Conservation (phyloP, 2,888 invertebrate species). For the Hylaea fasciaria region DNA sequence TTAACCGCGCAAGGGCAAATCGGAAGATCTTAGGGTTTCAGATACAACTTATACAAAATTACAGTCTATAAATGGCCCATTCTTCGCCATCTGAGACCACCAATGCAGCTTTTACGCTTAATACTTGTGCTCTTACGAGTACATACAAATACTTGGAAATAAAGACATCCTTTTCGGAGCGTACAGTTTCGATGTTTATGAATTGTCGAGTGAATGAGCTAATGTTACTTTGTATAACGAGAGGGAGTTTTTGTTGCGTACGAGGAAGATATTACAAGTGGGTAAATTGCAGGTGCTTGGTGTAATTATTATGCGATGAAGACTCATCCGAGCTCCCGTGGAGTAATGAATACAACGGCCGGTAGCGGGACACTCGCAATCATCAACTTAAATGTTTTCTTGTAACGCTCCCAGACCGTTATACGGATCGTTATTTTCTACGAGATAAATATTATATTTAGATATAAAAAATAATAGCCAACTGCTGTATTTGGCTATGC, state of each 20-base stretch:
- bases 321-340: constrained; percentile 51
- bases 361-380: constrained; percentile 62
- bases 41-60: constrained; percentile 68
- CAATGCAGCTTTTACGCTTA: constrained; percentile 43
- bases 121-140: neutral
- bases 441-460: constrained; percentile 40
- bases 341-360: constrained; percentile 60
- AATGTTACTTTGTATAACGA: constrained; percentile 33
- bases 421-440: constrained; percentile 46
- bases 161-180: constrained; percentile 39
- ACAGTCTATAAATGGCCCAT: constrained; percentile 65
- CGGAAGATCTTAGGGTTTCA: constrained; percentile 58
- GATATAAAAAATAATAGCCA: constrained; percentile 35
- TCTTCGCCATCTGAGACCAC: constrained; percentile 63
- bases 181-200: constrained; percentile 31
- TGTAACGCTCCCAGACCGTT: constrained; percentile 52
- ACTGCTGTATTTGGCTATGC: constrained; percentile 14
- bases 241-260: constrained; percentile 37
- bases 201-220: constrained; percentile 26
- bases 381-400: constrained; percentile 64
- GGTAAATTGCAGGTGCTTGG: constrained; percentile 57
- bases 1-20: constrained; percentile 56
- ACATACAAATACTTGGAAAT: constrained; percentile 3
- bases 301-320: constrained; percentile 66
- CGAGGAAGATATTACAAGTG: constrained; percentile 43